Base-by-base conservation (phyloP, 2,797 vertebrate species). In the Natrix natrix region DNA sequence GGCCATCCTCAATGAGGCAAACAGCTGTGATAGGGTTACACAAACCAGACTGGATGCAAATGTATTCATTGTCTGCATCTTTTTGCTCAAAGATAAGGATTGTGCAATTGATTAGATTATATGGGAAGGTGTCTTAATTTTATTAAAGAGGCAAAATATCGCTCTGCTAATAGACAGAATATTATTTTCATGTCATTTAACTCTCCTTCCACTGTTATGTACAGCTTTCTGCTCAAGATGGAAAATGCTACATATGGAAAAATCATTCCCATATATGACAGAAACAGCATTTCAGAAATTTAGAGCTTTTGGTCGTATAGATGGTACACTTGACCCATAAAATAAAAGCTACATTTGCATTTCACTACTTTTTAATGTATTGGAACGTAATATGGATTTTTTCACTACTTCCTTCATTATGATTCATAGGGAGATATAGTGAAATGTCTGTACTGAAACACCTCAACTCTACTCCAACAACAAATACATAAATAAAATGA, bases 31-130 rank as follows among this genome's bases (percentile, higher is more conserved):
- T 96, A 90, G 95, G 96, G 93, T 95, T 96, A 96, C 94, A 95
- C 96, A 96, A 97, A 96, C 95, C 96, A 97, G 97, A 97, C 96
- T 96, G 96, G 96, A 97, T 96, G 95, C 95, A 92, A 90, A 95
- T 20, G 89, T 94, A 95, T 96, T 96, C 96, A 97, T 96, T 97
- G 91, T 96, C 97, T 96, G 96, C 96, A 97, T 96, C 95, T 96
- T 93, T 95, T 96, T 94, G 96, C 96, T 97, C 96, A 95, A 95
- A 96, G 94, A 97, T 96, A 95, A 95, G 96, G 95, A 97, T 94
- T 94, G 92, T 93, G 93, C 94, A 95, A 94, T 94, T 92, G 74
- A 93, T 93, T 93, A 94, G 95, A 96, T 96, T 95, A 94, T 48
- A 83, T 93, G 94, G 94, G 59, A 97, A 96, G 96, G 26, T 97